Evolutionary conservation across 2,888 invertebrate species (phyloP), one percentile per base, ranked within the genome.

Genomic region (Oscheius sp.): DNA sequence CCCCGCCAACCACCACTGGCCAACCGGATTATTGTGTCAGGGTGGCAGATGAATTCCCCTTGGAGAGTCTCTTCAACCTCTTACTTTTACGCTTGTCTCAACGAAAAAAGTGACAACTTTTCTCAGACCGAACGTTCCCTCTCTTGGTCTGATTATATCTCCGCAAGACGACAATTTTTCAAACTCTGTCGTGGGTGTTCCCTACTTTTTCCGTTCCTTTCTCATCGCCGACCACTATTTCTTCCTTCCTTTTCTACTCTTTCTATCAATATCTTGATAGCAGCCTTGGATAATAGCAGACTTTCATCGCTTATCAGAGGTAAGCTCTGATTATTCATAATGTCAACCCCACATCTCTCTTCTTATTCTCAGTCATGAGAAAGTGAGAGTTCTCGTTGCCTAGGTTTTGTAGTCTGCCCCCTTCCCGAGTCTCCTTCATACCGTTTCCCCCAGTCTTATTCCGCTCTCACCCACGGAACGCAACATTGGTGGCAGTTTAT

Each of bases 401-500:
- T 42, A 42, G 42, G 42, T 42, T 42, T 42, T 42, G 42, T 42
- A 42, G 42, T 42, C 42, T 42, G 42, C 35, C 37, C 60, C 10
- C 32, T 62, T n/a, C 10, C 13, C 32, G 10, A 13, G 37, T 47
- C 11, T 63, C 48, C 29, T n/a, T 32, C 21, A 5, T 33, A 11
- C 42, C 62, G 32, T 42, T 42, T 62, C 65, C 11, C 21, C 53
- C 66, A 29, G 1, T 50, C 9, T 33, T n/a, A n/a, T 37, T 21
- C 51, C 50, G 51, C 7, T 35, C 42, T 42, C 68, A 37, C 55
- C 37, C 55, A 35, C 35, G 42, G 50, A 48, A 48, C 55, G 68
- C 68, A 68, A 68, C 68, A 68, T 68, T 68, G 68, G 55, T 68
- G 55, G 68, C 68, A 68, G 68, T 68, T 68, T 53, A 53, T 68